Conservation (phyloP, 2,888 invertebrate species). For the Sipha maydis region DNA sequence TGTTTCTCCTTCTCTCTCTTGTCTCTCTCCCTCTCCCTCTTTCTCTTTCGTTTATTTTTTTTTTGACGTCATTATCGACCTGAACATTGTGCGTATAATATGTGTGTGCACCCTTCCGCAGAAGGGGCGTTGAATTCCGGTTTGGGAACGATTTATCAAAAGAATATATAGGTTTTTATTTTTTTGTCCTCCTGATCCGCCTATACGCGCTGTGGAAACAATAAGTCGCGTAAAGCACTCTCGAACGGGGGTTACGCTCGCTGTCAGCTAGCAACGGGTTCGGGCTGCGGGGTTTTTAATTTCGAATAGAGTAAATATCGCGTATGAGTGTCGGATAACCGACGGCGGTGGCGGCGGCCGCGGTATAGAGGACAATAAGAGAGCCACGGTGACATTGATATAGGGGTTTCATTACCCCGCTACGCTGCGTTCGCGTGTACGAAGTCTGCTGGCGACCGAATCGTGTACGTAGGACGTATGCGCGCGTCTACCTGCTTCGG, state of each 20-base stretch:
- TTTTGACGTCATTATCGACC: slow-evolving; percentile 53
- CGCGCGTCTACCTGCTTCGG: background rate
- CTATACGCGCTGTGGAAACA: slow-evolving; percentile 33
- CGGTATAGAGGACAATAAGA: background rate
- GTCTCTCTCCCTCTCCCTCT: too few relatives aligned
- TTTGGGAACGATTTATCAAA: slow-evolving; percentile 55
- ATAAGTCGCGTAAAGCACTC: slow-evolving; percentile 55
- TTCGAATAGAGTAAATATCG: slow-evolving; percentile 51
- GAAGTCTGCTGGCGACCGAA: slow-evolving; percentile 1
- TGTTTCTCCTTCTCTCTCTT: background rate
- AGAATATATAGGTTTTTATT: slow-evolving; percentile 46
- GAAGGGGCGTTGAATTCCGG: slow-evolving; percentile 51
- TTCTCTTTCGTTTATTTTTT: background rate
- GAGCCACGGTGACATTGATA: slow-evolving; percentile 41
- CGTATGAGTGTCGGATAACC: slow-evolving; percentile 45
- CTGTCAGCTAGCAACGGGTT: background rate
- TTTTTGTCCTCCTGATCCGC: background rate
- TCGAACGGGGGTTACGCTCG: background rate
- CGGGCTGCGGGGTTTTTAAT: slow-evolving; percentile 36
- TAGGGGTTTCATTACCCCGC: slow-evolving; percentile 35
- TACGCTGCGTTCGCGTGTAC: background rate
- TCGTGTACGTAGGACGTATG: background rate
- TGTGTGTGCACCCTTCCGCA: slow-evolving; percentile 39
- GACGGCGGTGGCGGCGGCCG: background rate
- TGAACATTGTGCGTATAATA: slow-evolving; percentile 1